Evolutionary conservation across 2,797 vertebrate genomes (phyloP).

Genomic region (Crenuchus spilurus): DNA sequence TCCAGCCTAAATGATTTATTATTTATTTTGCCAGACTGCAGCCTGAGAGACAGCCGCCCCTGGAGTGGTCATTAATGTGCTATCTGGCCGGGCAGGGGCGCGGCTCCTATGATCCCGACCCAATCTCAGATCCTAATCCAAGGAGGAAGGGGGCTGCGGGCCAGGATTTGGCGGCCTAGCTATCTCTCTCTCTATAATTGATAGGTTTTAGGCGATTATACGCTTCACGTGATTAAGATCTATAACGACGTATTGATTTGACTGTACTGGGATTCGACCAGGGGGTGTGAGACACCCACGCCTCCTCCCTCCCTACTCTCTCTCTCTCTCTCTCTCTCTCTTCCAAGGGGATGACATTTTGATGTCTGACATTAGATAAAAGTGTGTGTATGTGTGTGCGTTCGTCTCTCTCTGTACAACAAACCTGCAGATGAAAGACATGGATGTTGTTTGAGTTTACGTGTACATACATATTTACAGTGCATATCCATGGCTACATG

Average conservation of each 20-base stretch:
- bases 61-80: slow-evolving; percentile 83
- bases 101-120: slow-evolving; percentile 79
- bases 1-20: slow-evolving; percentile 80
- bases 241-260: slow-evolving; percentile 82
- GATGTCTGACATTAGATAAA: slow-evolving; percentile 65
- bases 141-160: slow-evolving; percentile 81
- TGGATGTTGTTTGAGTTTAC: slow-evolving; percentile 54
- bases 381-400: slow-evolving; percentile 32
- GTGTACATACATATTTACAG: slow-evolving; percentile 57
- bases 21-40: slow-evolving; percentile 79
- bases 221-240: slow-evolving; percentile 81
- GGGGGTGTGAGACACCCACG: slow-evolving; percentile 64
- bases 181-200: slow-evolving; percentile 78
- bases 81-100: slow-evolving; percentile 76
- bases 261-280: slow-evolving; percentile 69
- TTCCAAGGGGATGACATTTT: slow-evolving; percentile 63
- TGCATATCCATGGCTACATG: slow-evolving; percentile 31
- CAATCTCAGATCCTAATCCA: slow-evolving; percentile 85
- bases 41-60: slow-evolving; percentile 75
- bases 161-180: slow-evolving; percentile 78
- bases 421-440: slow-evolving; percentile 56
- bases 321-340: slow-evolving; percentile 40
- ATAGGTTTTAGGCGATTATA: slow-evolving; percentile 84
- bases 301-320: slow-evolving; percentile 29
- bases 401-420: slow-evolving; percentile 38